A percentile compares a stretch with the other conserved stretches of the same genome.
These are phyloP conservation scores for Cygnus olor DNA, from an alignment of 2,797 vertebrate species.

Conservation along the genomic window DNA sequence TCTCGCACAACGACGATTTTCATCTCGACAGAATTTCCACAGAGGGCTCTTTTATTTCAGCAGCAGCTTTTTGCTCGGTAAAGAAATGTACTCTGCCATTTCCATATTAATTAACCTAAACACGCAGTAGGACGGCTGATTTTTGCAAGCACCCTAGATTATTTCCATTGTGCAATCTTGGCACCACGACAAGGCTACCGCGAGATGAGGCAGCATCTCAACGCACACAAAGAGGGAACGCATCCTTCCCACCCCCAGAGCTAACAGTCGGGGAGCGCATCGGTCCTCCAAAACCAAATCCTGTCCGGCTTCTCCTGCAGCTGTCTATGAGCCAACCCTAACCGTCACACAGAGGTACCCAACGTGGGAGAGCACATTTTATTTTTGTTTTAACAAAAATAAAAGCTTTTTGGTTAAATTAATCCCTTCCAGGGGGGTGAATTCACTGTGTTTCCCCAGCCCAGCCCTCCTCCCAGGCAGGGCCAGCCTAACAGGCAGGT, in stretches of 20 bases:
- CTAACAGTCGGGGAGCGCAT: background rate
- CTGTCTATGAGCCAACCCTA: background rate
- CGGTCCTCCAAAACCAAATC: background rate
- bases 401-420: background rate
- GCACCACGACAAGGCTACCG: background rate
- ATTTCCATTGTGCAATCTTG: background rate
- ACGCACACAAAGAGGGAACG: background rate
- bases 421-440: background rate
- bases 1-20: background rate
- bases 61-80: background rate
- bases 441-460: background rate
- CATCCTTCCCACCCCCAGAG: background rate
- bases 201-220: background rate
- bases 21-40: background rate
- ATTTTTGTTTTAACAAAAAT: background rate
- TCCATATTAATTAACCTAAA: background rate
- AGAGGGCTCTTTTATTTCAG: background rate
- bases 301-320: background rate
- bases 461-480: background rate
- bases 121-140: background rate
- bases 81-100: background rate
- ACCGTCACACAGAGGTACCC: rapidly evolving
- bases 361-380: rapidly evolving
- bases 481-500: background rate
- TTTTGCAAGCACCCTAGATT: background rate